Conservation (phyloP, 35 echinoderm and acorn worm genomes). For the Lytechinus pictus region DNA sequence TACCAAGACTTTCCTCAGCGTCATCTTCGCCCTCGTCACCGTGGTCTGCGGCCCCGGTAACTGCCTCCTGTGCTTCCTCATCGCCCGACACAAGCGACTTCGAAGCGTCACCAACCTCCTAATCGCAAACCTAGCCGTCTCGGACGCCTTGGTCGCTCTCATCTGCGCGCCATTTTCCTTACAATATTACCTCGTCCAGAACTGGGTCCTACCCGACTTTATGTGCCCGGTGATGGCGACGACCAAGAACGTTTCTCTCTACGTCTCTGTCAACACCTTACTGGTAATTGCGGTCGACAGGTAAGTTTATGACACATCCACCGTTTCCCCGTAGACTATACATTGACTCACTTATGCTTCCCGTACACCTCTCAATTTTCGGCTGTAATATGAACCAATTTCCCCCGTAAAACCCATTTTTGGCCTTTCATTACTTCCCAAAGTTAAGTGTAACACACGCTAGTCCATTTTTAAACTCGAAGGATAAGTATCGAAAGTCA, state of each 20-base stretch:
- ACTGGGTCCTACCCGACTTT: constrained; percentile 80
- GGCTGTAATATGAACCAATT: neutral
- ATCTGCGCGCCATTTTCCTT: constrained; percentile 74
- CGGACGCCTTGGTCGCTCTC: constrained; percentile 84
- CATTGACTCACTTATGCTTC: neutral
- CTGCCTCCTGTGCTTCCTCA: constrained; percentile 78
- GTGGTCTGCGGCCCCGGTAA: constrained; percentile 88
- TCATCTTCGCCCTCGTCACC: constrained; percentile 68
- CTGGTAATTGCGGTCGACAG: constrained; percentile 96
- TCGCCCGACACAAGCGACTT: constrained; percentile 74
- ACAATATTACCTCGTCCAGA: constrained; percentile 76
- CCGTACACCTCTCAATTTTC: neutral
- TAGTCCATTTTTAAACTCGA: neutral
- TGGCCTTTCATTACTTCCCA: neutral
- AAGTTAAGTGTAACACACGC: neutral
- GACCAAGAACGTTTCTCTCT: constrained; percentile 86
- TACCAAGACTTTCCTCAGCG: constrained; percentile 63
- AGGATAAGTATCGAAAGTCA: neutral
- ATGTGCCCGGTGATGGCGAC: constrained; percentile 83
- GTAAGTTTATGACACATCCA: constrained; percentile 59
- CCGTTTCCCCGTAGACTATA: neutral
- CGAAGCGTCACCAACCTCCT: constrained; percentile 93
- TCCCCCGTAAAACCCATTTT: neutral
- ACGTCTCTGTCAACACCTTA: constrained; percentile 93
- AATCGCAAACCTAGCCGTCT: constrained; percentile 89